phyloP scores from a whole-genome alignment of 2,797 vertebrate genomes.

The Silurus lanzhouensis region DNA sequence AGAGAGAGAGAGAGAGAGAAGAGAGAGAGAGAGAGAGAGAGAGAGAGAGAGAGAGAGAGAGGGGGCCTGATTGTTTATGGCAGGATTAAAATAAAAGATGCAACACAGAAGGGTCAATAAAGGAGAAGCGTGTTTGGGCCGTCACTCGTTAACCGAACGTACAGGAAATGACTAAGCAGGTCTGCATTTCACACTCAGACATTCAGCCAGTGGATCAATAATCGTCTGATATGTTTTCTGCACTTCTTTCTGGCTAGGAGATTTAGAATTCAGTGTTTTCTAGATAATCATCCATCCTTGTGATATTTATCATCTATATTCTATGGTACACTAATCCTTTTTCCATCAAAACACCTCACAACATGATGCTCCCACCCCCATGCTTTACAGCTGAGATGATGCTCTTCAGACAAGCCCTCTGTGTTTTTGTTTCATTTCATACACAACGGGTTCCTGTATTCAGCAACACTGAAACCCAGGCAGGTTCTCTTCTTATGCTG shows the following conservation, averaged over 20 bases:
- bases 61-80: neutral
- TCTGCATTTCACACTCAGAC: neutral
- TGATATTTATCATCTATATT: neutral
- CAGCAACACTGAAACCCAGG: no score
- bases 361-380: neutral
- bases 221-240: neutral
- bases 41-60: neutral
- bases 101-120: slow-evolving; percentile 34
- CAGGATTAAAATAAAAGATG: slow-evolving; percentile 17
- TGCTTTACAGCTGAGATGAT: neutral
- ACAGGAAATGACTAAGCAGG: slow-evolving; percentile 34
- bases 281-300: neutral
- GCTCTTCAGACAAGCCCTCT: neutral
- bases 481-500: no score
- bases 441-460: no score
- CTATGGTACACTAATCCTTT: neutral
- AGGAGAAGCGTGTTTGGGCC: neutral
- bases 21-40: no score
- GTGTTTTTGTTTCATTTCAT: neutral
- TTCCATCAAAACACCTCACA: neutral
- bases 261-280: neutral
- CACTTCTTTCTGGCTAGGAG: neutral
- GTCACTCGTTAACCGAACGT: neutral
- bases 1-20: no score
- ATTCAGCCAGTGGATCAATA: neutral